Percentiles rank a stretch among this genome's conserved stretches.
Conservation (phyloP, 2,888 invertebrate species). For the Zele albiditarsus region DNA sequence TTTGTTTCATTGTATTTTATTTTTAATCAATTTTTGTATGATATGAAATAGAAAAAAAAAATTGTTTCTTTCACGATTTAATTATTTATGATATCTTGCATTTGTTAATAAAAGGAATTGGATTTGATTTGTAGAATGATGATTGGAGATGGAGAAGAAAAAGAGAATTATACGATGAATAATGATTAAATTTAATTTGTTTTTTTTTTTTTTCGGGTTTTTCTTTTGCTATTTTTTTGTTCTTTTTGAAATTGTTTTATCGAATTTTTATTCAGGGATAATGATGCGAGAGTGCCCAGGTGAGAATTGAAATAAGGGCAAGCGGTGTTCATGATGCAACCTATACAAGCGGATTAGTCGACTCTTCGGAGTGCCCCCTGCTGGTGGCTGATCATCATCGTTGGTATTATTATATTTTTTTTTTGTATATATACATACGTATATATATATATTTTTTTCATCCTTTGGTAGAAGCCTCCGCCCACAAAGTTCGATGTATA, state of each 20-base stretch:
- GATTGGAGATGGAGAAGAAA: too few relatives aligned
- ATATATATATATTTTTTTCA: neutral
- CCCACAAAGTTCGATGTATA: neutral
- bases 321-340: constrained; percentile 31
- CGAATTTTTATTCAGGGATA: constrained; percentile 27
- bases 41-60: too few relatives aligned
- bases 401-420: neutral
- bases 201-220: neutral
- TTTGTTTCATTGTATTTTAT: constrained; percentile 12
- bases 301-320: constrained; percentile 37
- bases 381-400: constrained; percentile 5
- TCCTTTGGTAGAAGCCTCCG: neutral
- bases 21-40: too few relatives aligned
- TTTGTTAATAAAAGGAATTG: neutral
- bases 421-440: neutral
- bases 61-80: too few relatives aligned
- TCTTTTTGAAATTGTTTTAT: constrained; percentile 29
- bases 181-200: constrained; percentile 25
- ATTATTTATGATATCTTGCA: neutral
- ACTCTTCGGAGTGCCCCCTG: constrained; percentile 5
- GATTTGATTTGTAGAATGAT: constrained; percentile 6
- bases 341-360: constrained; percentile 26
- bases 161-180: constrained; percentile 23
- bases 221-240: neutral
- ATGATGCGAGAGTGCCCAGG: constrained; percentile 29